phyloP scores from a whole-genome alignment of 2,113 vertebrate species.

The Microcebus griseorufus region DNA sequence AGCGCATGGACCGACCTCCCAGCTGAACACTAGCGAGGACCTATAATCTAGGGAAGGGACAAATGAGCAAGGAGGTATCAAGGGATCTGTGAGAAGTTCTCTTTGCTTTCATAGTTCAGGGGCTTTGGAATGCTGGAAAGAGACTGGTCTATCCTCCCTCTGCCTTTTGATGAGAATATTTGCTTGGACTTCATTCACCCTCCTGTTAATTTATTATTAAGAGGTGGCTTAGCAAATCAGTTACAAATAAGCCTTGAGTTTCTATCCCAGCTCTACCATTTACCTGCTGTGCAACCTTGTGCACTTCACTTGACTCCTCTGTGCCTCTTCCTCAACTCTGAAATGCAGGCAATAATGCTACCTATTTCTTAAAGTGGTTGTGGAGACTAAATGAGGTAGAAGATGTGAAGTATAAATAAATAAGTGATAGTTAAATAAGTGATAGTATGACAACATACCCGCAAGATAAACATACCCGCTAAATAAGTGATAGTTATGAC shows the following conservation, averaged over 20 bases:
- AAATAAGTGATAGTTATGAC: no score
- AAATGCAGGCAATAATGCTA: not conserved
- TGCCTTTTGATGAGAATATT: not conserved
- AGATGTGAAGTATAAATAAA: not conserved
- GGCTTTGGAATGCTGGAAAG: not conserved
- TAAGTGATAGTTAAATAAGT: no score
- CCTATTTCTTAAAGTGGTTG: not conserved
- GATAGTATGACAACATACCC: no score
- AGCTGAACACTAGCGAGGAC: rapidly evolving
- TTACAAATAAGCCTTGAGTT: not conserved
- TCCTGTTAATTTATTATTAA: not conserved
- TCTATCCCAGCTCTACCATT: not conserved
- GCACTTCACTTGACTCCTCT: not conserved
- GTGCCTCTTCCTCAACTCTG: not conserved
- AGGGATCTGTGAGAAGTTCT: not conserved
- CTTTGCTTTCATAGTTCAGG: not conserved
- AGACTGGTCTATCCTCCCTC: not conserved
- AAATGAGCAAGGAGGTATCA: not conserved
- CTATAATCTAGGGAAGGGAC: not conserved
- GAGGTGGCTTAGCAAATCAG: not conserved
- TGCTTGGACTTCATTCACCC: not conserved
- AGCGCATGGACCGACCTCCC: not conserved
- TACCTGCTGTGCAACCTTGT: not conserved
- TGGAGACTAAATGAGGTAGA: not conserved
- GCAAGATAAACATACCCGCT: no score